Evolutionary conservation across 2,888 invertebrate genomes (phyloP).

Genomic region (Trileptium ribeirensis): DNA sequence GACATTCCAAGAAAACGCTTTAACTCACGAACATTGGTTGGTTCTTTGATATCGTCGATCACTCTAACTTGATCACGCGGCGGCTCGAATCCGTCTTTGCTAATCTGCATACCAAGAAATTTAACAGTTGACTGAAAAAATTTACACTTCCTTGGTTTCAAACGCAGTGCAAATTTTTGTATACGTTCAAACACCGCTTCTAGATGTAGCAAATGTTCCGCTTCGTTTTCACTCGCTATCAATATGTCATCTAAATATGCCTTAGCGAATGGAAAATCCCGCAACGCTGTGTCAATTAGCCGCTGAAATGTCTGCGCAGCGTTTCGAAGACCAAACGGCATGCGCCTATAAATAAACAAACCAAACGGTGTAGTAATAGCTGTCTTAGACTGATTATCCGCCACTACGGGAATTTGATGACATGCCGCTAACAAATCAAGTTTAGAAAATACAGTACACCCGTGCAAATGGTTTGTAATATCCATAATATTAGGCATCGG

Average conservation of each 20-base stretch:
- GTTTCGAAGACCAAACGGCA: neutral
- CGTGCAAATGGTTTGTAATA: neutral
- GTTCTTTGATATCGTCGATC: neutral
- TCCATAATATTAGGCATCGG: neutral
- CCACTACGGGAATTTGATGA: neutral
- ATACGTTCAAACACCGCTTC: neutral
- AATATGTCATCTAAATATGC: neutral
- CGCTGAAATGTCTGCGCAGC: neutral
- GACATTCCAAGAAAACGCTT: slow-evolving; percentile 6
- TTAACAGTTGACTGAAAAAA: neutral
- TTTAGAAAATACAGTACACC: neutral
- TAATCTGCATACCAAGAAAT: slow-evolving; percentile 1
- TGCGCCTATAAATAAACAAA: neutral
- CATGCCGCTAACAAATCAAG: neutral
- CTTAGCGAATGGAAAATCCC: neutral
- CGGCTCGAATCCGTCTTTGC: neutral
- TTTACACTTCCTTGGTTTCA: slow-evolving; percentile 11
- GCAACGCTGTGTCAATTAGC: neutral
- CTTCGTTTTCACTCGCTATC: neutral
- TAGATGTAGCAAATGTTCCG: neutral
- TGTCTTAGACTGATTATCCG: neutral
- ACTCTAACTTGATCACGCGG: neutral
- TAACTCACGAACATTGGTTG: neutral
- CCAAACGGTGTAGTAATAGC: neutral
- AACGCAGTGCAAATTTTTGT: neutral